Evolutionary conservation across 2,113 vertebrate species (phyloP).

Genomic region (Hystrix brachyura): DNA sequence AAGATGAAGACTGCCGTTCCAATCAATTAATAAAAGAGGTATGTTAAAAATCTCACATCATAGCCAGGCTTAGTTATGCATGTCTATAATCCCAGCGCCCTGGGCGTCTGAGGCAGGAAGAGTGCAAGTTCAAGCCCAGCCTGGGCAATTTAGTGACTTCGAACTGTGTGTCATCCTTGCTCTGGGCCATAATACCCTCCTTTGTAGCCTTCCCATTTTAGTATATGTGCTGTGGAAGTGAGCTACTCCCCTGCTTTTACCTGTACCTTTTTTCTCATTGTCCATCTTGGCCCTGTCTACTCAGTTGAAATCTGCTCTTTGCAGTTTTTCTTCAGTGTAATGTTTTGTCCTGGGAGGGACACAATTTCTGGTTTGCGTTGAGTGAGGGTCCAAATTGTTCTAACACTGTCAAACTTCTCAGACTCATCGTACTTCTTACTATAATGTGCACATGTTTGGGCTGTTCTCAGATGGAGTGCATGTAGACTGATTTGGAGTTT

Average conservation of each 20-base stretch:
- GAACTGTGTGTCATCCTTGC: background rate
- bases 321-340: background rate
- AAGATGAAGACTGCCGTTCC: background rate
- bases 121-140: background rate
- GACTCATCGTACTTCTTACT: background rate
- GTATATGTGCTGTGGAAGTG: background rate
- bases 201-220: background rate
- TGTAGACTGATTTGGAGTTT: background rate
- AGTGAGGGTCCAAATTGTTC: no score
- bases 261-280: background rate
- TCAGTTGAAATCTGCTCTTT: background rate
- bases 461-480: background rate
- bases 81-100: background rate
- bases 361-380: background rate
- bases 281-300: background rate
- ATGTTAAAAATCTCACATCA: background rate
- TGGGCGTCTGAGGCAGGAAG: background rate
- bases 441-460: no score
- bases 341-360: background rate
- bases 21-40: background rate
- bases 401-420: background rate
- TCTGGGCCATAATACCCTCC: background rate
- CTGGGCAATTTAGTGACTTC: background rate
- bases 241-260: background rate
- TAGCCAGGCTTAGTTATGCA: background rate